These are phyloP conservation scores for Panorpa germanica DNA, from an alignment of 2,888 invertebrate species.

Conservation along the genomic window DNA sequence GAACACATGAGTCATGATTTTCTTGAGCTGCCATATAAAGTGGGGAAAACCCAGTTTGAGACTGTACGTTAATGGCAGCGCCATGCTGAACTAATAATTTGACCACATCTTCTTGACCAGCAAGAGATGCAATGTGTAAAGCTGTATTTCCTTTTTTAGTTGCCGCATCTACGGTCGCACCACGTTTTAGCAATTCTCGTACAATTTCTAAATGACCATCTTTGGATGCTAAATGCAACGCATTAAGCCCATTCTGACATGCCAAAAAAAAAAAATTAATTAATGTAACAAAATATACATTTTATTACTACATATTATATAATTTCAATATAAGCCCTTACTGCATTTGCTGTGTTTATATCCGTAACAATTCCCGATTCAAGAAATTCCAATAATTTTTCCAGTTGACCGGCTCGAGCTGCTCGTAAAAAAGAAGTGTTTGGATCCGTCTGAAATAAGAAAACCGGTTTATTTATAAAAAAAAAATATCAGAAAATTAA, in stretches of 20 bases:
- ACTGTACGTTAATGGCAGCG: conserved; percentile 92
- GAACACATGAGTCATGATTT: conserved; percentile 86
- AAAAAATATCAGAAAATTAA: too few species aligned
- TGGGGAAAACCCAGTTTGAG: conserved; percentile 93
- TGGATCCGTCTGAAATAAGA: conserved; percentile 65
- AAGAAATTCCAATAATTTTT: conserved; percentile 84
- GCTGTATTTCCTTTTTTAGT: conserved; percentile 97
- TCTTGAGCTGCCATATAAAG: conserved; percentile 98
- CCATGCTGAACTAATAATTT: conserved; percentile 76
- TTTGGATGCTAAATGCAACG: conserved; percentile 91
- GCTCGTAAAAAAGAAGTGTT: conserved; percentile 94
- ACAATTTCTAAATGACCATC: conserved; percentile 94
- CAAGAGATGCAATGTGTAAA: conserved; percentile 92
- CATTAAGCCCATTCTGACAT: conserved; percentile 84
- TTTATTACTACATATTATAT: not conserved
- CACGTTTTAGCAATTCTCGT: conserved; percentile 71
- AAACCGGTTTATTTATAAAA: too few species aligned
- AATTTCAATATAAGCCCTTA: conserved; percentile 40
- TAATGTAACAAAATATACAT: conserved; percentile 4
- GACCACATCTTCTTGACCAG: conserved; percentile 89
- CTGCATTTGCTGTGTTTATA: conserved; percentile 96
- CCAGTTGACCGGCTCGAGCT: conserved; percentile 90
- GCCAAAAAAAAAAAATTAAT: not conserved
- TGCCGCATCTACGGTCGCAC: conserved; percentile 85
- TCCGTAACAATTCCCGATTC: conserved; percentile 74